These are phyloP conservation scores for Euclidia mi DNA, from an alignment of 2,888 invertebrate species.

Conservation along the genomic window DNA sequence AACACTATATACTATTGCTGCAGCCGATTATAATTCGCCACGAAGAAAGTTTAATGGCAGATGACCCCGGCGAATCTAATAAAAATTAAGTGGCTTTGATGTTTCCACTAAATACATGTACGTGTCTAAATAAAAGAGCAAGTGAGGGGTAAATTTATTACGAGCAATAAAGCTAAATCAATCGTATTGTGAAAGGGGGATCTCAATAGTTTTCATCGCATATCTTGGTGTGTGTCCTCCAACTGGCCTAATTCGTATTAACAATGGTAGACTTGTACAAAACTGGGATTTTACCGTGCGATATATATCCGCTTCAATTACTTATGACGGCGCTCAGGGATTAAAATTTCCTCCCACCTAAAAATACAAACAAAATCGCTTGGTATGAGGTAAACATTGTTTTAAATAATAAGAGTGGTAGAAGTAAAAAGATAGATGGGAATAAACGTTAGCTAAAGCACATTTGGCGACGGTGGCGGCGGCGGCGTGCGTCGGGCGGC, in stretches of 20 bases:
- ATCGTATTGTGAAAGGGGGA: constrained; percentile 74
- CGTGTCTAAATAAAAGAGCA: constrained; percentile 39
- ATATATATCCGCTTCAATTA: constrained; percentile 15
- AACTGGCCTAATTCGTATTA: constrained; percentile 66
- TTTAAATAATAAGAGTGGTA: constrained; percentile 19
- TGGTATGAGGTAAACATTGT: background rate
- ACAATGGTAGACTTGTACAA: constrained; percentile 51
- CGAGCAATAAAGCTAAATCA: constrained; percentile 84
- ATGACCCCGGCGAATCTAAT: constrained; percentile 39
- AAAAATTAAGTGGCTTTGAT: constrained; percentile 42
- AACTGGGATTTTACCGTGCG: constrained; percentile 28
- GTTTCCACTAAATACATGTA: constrained; percentile 41
- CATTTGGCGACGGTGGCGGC: no score
- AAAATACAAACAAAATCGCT: no score
- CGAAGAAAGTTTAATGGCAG: constrained; percentile 46
- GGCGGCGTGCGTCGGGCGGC: no score
- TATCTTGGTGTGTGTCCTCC: constrained; percentile 64
- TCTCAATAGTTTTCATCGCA: constrained; percentile 72
- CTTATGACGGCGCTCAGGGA: constrained; percentile 2
- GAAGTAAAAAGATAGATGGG: constrained; percentile 33
- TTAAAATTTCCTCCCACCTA: background rate
- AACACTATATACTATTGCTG: constrained; percentile 47
- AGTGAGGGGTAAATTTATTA: constrained; percentile 77
- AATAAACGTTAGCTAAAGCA: constrained; percentile 42
- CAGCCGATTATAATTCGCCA: constrained; percentile 34